phyloP scores from a whole-genome alignment of 2,888 invertebrate species.

The Reticulitermes lucifugus region DNA sequence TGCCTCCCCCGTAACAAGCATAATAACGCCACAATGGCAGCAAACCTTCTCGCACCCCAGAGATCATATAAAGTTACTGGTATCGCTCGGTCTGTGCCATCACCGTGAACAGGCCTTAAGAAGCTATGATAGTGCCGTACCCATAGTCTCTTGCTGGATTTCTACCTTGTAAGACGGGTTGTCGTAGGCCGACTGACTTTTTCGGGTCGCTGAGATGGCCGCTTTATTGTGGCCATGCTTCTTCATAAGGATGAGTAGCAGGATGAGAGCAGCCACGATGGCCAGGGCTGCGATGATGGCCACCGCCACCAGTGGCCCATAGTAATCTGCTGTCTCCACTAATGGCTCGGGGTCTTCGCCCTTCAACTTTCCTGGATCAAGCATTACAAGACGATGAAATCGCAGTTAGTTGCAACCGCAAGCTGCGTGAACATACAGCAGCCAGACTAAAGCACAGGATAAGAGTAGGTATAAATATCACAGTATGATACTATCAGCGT shows the following conservation, averaged over 20 bases:
- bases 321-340: constrained; percentile 75
- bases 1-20: too few relatives aligned
- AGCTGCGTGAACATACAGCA: too few relatives aligned
- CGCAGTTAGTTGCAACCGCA: too few relatives aligned
- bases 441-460: too few relatives aligned
- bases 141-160: constrained; percentile 93
- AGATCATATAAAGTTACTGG: too few relatives aligned
- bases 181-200: constrained; percentile 80
- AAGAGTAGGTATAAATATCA: too few relatives aligned
- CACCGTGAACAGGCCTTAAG: constrained; percentile 31
- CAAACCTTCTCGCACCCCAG: too few relatives aligned
- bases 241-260: constrained; percentile 83
- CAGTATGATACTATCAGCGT: too few relatives aligned
- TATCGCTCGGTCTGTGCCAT: background rate
- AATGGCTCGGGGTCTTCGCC: constrained; percentile 56
- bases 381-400: background rate
- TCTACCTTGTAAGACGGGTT: constrained; percentile 95
- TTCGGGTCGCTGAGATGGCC: constrained; percentile 82
- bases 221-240: constrained; percentile 78
- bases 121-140: constrained; percentile 64
- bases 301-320: constrained; percentile 88
- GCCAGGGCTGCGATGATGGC: constrained; percentile 89
- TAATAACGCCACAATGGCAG: too few relatives aligned
- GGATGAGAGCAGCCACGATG: constrained; percentile 82
- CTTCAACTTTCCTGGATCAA: constrained; percentile 67